These are phyloP conservation scores for Oreohelix idahoensis DNA, from an alignment of 1,140 invertebrate species.

Conservation along the genomic window DNA sequence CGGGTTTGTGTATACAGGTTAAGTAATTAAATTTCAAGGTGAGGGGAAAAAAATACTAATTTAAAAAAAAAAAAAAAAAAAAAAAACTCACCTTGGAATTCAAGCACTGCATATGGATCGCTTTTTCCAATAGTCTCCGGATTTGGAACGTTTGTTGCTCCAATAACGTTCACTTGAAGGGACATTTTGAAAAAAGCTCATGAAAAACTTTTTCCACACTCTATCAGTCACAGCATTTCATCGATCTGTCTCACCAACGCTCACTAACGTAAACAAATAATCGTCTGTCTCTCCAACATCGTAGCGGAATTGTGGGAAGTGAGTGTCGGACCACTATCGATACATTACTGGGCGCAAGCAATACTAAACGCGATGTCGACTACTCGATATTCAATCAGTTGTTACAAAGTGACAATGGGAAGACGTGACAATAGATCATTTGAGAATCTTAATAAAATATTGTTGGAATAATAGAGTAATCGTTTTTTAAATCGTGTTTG, in stretches of 20 bases:
- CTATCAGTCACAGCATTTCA: background rate
- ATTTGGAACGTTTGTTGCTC: conserved; percentile 70
- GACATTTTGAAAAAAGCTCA: conserved; percentile 50
- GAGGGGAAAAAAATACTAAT: too few species aligned
- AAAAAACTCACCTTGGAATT: conserved; percentile 66
- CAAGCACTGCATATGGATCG: conserved; percentile 68
- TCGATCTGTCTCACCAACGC: background rate
- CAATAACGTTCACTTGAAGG: conserved; percentile 59
- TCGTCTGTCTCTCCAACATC: background rate
- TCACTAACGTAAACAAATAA: background rate
- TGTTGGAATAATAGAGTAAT: too few species aligned
- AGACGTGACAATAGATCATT: too few species aligned
- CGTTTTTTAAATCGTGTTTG: too few species aligned
- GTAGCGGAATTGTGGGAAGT: background rate
- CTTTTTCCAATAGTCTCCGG: conserved; percentile 70
- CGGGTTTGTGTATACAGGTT: too few species aligned
- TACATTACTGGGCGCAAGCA: background rate
- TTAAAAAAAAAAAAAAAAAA: background rate
- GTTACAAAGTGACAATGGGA: too few species aligned
- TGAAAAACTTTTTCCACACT: background rate
- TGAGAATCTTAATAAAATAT: too few species aligned
- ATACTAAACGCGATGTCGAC: too few species aligned
- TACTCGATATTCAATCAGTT: too few species aligned
- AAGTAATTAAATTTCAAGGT: too few species aligned
- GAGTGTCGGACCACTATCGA: background rate